A percentile compares a stretch with the other conserved stretches of the same genome.
Conservation (phyloP, 1,140 invertebrate genomes). For the Pseudachorutes palmiensis region DNA sequence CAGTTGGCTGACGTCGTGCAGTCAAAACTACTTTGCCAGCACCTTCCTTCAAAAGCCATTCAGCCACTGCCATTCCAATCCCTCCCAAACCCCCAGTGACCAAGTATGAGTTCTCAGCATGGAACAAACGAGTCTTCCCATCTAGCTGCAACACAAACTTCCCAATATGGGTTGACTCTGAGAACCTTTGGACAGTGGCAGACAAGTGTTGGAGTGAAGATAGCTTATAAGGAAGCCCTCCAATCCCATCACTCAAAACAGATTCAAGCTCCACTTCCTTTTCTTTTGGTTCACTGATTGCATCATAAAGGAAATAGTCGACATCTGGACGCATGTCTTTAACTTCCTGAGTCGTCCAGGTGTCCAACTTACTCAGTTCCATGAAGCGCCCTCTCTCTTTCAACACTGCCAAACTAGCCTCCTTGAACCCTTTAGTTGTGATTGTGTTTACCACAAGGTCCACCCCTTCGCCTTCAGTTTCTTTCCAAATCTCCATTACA, state of each 20-base stretch:
- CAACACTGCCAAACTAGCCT: constrained; percentile 4
- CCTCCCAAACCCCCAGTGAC: constrained; percentile 16
- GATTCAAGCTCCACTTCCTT: background rate
- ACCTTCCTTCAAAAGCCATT: constrained; percentile 12
- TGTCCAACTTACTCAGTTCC: constrained; percentile 17
- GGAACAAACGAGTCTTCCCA: background rate
- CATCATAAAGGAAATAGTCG: constrained; percentile 2
- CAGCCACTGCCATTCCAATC: constrained; percentile 5
- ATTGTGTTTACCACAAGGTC: constrained; percentile 17
- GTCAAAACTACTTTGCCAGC: constrained; percentile 1
- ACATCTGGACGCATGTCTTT: constrained; percentile 12
- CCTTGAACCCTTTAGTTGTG: constrained; percentile 18
- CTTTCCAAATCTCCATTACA: background rate
- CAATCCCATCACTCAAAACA: background rate
- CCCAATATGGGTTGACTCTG: constrained; percentile 11
- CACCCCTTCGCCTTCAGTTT: constrained; percentile 6
- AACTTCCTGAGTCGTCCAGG: constrained; percentile 7
- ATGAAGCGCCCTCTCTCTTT: constrained; percentile 13
- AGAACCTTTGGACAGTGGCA: background rate
- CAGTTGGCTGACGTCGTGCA: background rate
- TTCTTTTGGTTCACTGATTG: background rate
- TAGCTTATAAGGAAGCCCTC: background rate
- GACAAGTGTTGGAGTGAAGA: background rate
- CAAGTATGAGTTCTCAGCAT: constrained; percentile 5
- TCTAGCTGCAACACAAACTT: constrained; percentile 6